Evolutionary conservation across 2,797 vertebrate genomes (phyloP).

Genomic region (Macroramphosus scolopax): DNA sequence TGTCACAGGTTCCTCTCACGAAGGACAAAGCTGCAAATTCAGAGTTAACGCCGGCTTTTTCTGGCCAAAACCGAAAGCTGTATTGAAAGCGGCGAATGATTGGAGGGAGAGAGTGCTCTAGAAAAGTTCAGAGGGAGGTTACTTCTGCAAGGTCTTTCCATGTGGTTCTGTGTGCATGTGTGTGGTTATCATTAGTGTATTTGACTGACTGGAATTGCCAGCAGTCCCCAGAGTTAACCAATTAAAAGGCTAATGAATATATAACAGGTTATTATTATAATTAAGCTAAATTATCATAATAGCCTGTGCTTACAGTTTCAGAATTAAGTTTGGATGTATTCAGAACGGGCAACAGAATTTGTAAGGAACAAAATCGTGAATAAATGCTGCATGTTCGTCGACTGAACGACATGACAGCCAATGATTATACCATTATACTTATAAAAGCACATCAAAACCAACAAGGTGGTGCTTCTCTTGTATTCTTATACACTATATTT

Average conservation of each 20-base stretch:
- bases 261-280: conserved; percentile 80
- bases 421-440: too few species aligned
- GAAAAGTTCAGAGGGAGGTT: conserved; percentile 66
- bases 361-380: too few species aligned
- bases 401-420: too few species aligned
- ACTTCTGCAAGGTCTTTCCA: conserved; percentile 51
- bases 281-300: conserved; percentile 75
- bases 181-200: conserved; percentile 66
- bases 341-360: too few species aligned
- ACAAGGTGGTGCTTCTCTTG: too few species aligned
- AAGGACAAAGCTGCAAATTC: conserved; percentile 64
- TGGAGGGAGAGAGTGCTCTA: conserved; percentile 44
- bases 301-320: conserved; percentile 54
- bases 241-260: conserved; percentile 82
- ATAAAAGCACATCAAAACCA: too few species aligned
- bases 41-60: conserved; percentile 49
- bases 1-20: conserved; percentile 79
- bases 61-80: conserved; percentile 63
- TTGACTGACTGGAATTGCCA: conserved; percentile 71
- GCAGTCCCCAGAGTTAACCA: conserved; percentile 74
- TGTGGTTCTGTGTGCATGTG: conserved; percentile 23
- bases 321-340: conserved; percentile 48
- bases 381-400: too few species aligned
- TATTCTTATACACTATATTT: too few species aligned
- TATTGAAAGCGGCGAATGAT: conserved; percentile 56